Evolutionary conservation across 2,888 invertebrate genomes (phyloP).

Genomic region (Boloria euphrosyne): DNA sequence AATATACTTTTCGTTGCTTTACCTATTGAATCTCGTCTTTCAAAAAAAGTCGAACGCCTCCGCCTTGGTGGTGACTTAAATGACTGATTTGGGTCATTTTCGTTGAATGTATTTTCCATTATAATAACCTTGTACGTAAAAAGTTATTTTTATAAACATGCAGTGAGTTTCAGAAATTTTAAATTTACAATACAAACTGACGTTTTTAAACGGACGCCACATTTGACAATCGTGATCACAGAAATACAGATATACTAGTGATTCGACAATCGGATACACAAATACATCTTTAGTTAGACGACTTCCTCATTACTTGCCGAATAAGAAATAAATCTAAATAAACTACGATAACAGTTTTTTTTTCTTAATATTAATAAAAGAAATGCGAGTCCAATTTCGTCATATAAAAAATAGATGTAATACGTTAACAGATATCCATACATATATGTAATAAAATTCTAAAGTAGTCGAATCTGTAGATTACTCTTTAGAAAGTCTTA

Average conservation of each 20-base stretch:
- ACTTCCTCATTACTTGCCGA: too few species aligned
- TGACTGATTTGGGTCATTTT: conserved; percentile 57
- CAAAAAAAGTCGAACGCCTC: conserved; percentile 73
- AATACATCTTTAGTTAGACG: neutral
- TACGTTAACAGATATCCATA: too few species aligned
- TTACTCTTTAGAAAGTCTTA: too few species aligned
- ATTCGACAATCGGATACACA: neutral
- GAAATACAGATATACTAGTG: too few species aligned
- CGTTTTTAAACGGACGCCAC: conserved; percentile 39
- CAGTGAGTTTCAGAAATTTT: conserved; percentile 7
- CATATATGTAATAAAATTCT: too few species aligned
- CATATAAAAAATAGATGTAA: too few species aligned
- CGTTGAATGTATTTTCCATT: conserved; percentile 64
- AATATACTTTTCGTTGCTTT: neutral
- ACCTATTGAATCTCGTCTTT: conserved; percentile 71
- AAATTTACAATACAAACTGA: conserved; percentile 37
- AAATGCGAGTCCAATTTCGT: too few species aligned
- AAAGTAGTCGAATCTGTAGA: too few species aligned
- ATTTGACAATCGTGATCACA: conserved; percentile 23
- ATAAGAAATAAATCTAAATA: too few species aligned
- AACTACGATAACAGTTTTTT: too few species aligned
- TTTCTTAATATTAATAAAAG: too few species aligned
- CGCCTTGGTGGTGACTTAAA: conserved; percentile 69
- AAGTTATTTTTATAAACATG: conserved; percentile 3
- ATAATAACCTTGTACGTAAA: neutral